A percentile compares a stretch with the other conserved stretches of the same genome.
Evolutionary conservation across 2,113 vertebrate genomes (phyloP).

Genomic region (Fulmarus glacialis): DNA sequence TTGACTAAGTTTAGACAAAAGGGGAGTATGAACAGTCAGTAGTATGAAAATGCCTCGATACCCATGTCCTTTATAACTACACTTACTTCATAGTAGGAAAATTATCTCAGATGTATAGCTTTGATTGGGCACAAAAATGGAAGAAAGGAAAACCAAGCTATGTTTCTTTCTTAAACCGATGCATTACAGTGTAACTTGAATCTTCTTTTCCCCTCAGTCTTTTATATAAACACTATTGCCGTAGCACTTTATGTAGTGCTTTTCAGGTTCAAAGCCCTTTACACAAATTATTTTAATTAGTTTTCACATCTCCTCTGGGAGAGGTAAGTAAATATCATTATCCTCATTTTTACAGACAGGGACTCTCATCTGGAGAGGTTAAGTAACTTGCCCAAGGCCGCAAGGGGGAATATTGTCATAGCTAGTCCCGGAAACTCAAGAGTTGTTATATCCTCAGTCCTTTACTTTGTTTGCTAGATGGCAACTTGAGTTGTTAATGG

Average conservation of each 20-base stretch:
- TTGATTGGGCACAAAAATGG: background rate
- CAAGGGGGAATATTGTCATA: background rate
- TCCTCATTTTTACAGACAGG: constrained; percentile 29
- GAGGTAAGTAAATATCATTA: constrained; percentile 57
- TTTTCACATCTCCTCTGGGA: constrained; percentile 31
- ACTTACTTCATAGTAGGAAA: background rate
- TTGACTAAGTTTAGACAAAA: background rate
- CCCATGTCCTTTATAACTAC: background rate
- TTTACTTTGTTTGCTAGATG: background rate
- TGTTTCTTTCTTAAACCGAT: background rate
- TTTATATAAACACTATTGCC: background rate
- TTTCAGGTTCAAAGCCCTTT: constrained; percentile 50
- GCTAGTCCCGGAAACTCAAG: background rate
- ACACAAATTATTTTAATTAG: constrained; percentile 56
- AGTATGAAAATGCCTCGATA: background rate
- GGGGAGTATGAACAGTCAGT: accelerated
- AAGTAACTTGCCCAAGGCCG: constrained; percentile 38
- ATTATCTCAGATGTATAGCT: background rate
- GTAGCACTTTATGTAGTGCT: background rate
- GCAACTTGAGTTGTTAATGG: background rate
- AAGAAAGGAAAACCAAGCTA: background rate
- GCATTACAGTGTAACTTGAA: background rate
- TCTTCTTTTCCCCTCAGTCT: background rate
- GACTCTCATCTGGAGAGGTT: constrained; percentile 34
- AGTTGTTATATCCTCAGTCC: background rate